Conservation (phyloP, 1,140 invertebrate species). For the Drosophila athabasca region DNA sequence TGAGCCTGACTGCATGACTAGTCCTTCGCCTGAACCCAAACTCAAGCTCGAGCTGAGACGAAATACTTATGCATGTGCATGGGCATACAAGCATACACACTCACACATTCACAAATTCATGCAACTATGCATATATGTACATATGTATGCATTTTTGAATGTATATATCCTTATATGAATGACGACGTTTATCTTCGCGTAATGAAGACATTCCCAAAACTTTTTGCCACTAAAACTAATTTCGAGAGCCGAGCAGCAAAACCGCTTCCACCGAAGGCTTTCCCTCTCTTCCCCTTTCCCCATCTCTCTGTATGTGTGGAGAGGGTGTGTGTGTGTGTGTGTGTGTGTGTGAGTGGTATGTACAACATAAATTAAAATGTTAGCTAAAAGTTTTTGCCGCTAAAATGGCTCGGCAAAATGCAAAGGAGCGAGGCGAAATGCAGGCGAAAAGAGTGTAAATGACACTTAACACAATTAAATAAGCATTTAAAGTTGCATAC, state of each 20-base stretch:
- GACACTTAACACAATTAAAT: constrained; percentile 82
- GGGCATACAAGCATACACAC: not conserved
- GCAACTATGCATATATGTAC: not conserved
- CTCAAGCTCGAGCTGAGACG: too few relatives aligned
- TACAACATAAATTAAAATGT: constrained; percentile 79
- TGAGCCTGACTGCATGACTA: too few relatives aligned
- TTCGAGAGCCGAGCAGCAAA: constrained; percentile 53
- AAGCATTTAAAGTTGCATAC: constrained; percentile 75
- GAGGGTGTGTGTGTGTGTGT: constrained; percentile 8
- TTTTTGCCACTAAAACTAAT: constrained; percentile 70
- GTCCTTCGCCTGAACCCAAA: too few relatives aligned
- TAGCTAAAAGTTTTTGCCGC: constrained; percentile 75
- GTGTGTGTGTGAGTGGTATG: constrained; percentile 10
- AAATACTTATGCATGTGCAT: not conserved
- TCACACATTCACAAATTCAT: not conserved
- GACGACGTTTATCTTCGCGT: constrained; percentile 56
- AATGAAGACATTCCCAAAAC: constrained; percentile 71
- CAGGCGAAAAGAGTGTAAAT: constrained; percentile 62
- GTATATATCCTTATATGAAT: constrained; percentile 7
- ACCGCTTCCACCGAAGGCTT: not conserved
- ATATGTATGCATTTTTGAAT: not conserved
- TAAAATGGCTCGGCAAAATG: constrained; percentile 57
- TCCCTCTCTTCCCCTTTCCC: too few relatives aligned
- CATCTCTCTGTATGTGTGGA: not conserved
- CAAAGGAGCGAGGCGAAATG: constrained; percentile 11